Base-by-base conservation (phyloP, 2,113 vertebrate genomes). In the Trichomycterus rosablanca region DNA sequence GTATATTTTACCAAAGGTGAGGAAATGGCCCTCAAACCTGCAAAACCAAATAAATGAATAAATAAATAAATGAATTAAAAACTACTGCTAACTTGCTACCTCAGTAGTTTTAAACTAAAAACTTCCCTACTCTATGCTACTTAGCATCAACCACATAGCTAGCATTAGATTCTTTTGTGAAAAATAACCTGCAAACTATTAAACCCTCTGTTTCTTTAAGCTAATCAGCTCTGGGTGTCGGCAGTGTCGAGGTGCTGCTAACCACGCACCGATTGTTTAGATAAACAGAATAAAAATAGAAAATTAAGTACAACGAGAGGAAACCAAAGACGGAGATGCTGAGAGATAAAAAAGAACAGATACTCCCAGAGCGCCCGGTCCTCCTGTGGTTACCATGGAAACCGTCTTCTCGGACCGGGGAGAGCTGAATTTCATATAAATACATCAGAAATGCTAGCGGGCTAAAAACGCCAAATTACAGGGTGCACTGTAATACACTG, bases 341-440 rank as follows among this genome's bases (percentile, higher is more conserved):
- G 23, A 59, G 50, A 51, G 59, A 61, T 30, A 37, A 63, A 50
- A 69, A 64, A 35, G 50, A 56, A 48, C 20, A 15, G 49, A 42
- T 61, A 44, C 42, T 71, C 54, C 37, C 46, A 3, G 39, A 61
- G 54, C 39, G 24, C 50, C 55, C 34, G 56, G 66, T 70, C 64
- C 62, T 66, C 65, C 48, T 53, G 63, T 30, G 59, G 74, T 76
- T 71, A 46, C 74, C 59, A 76, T 73, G 71, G 71, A 52, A 73
- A 76, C 68, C 53, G 1, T 48, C 60, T 45, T 58, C 32, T 66
- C 16, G 9, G 50, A 61, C 56, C 16, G 22, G 14, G 53, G 48
- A 67, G 50, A 73, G 67, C 56, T 63, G 63, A 49, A 57, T 73
- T 71, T 71, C 67, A 71, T 62, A 59, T 57, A 53, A 73, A 73